A percentile compares a stretch with the other conserved stretches of the same genome.
These are phyloP conservation scores for Oriolus oriolus DNA, from an alignment of 2,113 vertebrate genomes.

Conservation along the genomic window DNA sequence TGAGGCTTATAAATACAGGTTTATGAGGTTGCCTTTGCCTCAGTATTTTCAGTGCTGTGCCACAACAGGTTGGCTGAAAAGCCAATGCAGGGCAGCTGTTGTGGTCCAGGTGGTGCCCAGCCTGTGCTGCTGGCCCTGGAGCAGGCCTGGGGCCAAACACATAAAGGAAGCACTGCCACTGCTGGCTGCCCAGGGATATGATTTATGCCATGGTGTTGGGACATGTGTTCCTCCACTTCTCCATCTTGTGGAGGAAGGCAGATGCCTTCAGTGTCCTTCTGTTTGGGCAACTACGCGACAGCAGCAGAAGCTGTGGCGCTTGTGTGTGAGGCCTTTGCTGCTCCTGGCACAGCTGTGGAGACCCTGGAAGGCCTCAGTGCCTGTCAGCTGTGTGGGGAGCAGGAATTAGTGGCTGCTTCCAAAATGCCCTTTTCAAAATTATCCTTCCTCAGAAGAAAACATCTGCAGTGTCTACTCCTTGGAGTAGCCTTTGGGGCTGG, in stretches of 20 bases:
- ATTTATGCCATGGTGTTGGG: neutral
- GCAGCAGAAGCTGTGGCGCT: neutral
- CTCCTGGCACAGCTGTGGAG: neutral
- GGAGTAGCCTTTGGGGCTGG: neutral
- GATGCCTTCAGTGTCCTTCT: neutral
- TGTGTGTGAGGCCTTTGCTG: neutral
- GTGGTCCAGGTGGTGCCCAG: neutral
- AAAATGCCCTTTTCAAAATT: neutral
- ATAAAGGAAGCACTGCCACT: neutral
- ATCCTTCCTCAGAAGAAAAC: neutral
- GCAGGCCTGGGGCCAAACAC: neutral
- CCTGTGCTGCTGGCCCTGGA: neutral
- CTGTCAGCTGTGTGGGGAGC: neutral
- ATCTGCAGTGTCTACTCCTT: neutral
- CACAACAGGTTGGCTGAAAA: neutral
- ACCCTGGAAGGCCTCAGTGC: neutral
- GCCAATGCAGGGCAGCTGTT: neutral
- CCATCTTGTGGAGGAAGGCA: neutral
- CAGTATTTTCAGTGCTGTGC: neutral
- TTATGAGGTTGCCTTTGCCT: neutral
- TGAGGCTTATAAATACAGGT: neutral
- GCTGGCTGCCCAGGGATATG: neutral
- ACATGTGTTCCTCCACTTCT: neutral
- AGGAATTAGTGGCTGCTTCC: neutral
- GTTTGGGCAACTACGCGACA: neutral